Base-by-base conservation (phyloP, 2,888 invertebrate genomes). In the Onthophagus sagittarius region DNA sequence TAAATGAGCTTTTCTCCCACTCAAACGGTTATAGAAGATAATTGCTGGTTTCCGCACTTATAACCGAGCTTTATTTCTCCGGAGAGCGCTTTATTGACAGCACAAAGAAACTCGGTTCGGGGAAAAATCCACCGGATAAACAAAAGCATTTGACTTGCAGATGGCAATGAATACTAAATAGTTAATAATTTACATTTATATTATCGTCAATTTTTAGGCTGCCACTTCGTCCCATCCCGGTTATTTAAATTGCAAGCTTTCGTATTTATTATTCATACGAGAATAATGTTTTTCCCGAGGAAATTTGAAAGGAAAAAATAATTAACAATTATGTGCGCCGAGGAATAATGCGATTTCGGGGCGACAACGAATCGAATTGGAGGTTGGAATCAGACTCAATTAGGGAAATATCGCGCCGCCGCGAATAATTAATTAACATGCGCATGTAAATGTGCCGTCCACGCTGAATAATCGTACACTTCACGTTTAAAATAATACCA, bases 81-180 rank as follows among this genome's bases (percentile, higher is more conserved):
- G 6, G 39, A 53, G 39, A 53, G 39, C 11, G 39, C 9, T 53
- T 53, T 53, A 53, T 53, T 53, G 39, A 53, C 39, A 53, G 39
- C 39, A 53, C 39, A 53, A 53, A 53, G 39, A 53, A 72, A 72
- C 71, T 67, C 23, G 31, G 15, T 71, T 62, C 13, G 15, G 62
- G 69, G 62, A 72, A 69, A 75, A 67, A 67, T 15, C 23, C 67
- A 13, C 9, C 67, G 23, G n/a, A 75, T 71, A 75, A 71, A 75
- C 72, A 72, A 69, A 69, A 33, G 63, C 71, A 76, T 75, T 76
- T 76, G 76, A 77, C 76, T 76, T 77, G 77, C 77, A 77, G 76
- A 77, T 77, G 71, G 63, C 69, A 76, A 76, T 75, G 77, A 77
- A 77, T 77, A 77, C 74, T 73, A 75, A 77, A 76, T 73, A 75